Evolutionary conservation across 2,113 vertebrate species (phyloP), one percentile per base, ranked within the genome.

Genomic region (Rhombomys opimus): DNA sequence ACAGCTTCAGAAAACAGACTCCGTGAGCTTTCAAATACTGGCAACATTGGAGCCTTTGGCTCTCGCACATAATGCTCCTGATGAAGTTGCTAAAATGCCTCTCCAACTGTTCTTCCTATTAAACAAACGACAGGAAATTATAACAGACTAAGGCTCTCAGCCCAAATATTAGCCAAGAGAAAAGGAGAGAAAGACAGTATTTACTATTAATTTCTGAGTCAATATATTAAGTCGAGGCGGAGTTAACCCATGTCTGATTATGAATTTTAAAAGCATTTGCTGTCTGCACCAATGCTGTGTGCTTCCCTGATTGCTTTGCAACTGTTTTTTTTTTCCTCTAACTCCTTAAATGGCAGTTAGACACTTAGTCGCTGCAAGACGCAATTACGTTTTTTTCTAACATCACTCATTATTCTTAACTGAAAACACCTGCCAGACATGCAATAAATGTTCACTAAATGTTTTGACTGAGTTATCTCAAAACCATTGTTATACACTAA

Each of bases 1-100:
- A 17, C 32, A 52, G 70, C 87, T 94, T 84, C 70, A 87, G 68
- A 91, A 92, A 87, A 81, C 35, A 91, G 94, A 84, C n/a, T 18
- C 23, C 95, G 25, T 94, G 76, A 27, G 63, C 85, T 85, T 95
- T 96, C 80, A 96, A 89, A 75, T 86, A 82, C 50, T 92, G 78
- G 10, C 54, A 82, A 15, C 80, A 5, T 57, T 77, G 50, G 61
- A 41, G 7, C 50, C 90, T 76, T 95, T 27, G 7, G 75, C 15
- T 93, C 73, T 87, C 80, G 85, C 12, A 89, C 61, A 89, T 73
- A 75, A 46, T 27, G 14, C 27, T 76, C 23, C 70, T 68, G 8
- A 11, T n/a, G 22, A 72, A 90, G 35, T 81, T 20, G 80, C 3
- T 61, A 20, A 91, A 90, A 68, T 54, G 76, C 38, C 18, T 93